Base-by-base conservation (phyloP, 2,797 vertebrate genomes). In the Ceryle rudis region DNA sequence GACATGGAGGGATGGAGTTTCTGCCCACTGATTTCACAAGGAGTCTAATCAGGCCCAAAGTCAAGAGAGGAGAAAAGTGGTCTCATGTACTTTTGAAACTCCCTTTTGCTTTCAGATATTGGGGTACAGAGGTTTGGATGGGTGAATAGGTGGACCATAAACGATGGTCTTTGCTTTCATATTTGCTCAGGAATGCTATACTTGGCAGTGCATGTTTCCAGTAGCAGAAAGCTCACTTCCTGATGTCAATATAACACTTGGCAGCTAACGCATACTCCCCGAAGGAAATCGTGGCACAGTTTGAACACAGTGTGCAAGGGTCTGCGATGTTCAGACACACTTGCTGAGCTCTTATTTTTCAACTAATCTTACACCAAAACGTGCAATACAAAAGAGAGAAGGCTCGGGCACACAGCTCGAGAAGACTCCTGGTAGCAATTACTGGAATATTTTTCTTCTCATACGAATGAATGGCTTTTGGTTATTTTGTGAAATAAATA, bases 171-270 rank as follows among this genome's bases (percentile, higher is more conserved):
- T 86, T 95, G 87, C 81, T 97, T 96, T 94, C 94, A 95, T 93
- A 94, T 96, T 97, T 97, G 94, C 88, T 94, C 91, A 97, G 95
- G 96, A 97, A 97, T 97, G 98, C 97, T 98, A 80, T 72, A 58
- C 93, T 98, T 98, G 98, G 97, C 97, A 97, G 55, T 3, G 1
- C 58, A 49, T 23, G 9, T 94, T 98, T 98, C 97, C 98, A 98
- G 96, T 54, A 89, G 95, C 81, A 93, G 94, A 97, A 93, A 93
- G 41, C 95, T 96, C 54, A 69, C 97, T 98, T 98, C 97, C 98
- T 97, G 95, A 89, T 79, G 89, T 97, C 96, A 97, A 94, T 95
- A 93, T 47, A 83, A 70, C 93, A 95, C 87, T 94, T 98, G 97
- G 97, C 65, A 80, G 80, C 44, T 90, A 95, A 94, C 79, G 91